Base-by-base conservation (phyloP, 1,140 invertebrate genomes). In the Cepaea nemoralis region DNA sequence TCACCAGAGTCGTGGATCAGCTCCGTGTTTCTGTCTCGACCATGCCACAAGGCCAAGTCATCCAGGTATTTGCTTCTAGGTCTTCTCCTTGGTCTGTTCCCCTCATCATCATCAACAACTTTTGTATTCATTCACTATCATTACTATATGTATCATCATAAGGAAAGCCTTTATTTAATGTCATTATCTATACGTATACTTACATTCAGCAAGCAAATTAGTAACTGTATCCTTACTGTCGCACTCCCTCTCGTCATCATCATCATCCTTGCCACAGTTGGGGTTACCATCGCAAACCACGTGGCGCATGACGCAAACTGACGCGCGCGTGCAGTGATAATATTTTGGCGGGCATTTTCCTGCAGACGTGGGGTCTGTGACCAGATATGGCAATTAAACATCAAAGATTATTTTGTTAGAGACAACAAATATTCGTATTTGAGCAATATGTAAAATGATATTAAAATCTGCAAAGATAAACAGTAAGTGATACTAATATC, bases 221-320 rank as follows among this genome's bases (percentile, higher is more conserved):
- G 67, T 69, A 16, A 69, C 67, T 22, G 67, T 69, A 69, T 69
- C 67, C 6, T 69, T 14, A 35, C 67, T 35, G 67, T 69, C 67
- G 24, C 67, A 69, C 1, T 6, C 67, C 6, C 14, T n/a, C 37
- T 69, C 67, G 35, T 69, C 67, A 35, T 33, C 67, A 33, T 16
- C 31, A 33, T 69, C 67, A 69, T 39, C 33, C 24, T 69, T 5
- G 37, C 67, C 67, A 69, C 67, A 69, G 67, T 69, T 69, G 12
- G 67, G 63, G 31, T 69, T 39, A 6, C 67, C 31, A 35, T 35
- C 67, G 24, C 67, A 69, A 14, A 39, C 67, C 67, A 69, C 6
- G 6, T 14, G 67, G 24, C 31, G 6, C 19, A 6, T 6, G 31
- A 69, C 24, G 24, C 67, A 69, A 6, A 69, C 35, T 5, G 8